These are phyloP conservation scores for Oreonectes daqikongensis DNA, from an alignment of 2,797 vertebrate genomes.

Conservation along the genomic window DNA sequence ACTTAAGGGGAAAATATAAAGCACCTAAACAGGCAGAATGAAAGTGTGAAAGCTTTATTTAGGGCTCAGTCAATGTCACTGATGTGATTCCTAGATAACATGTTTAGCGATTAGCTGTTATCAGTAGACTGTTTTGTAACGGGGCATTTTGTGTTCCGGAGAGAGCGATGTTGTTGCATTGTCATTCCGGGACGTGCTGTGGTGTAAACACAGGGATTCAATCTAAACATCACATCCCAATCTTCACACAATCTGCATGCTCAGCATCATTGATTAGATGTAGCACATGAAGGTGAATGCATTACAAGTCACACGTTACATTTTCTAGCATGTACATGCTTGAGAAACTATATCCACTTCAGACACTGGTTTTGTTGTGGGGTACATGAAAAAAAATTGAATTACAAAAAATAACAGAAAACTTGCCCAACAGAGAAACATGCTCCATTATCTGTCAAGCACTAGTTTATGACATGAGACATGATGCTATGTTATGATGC, in stretches of 20 bases:
- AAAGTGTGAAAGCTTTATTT: constrained; percentile 14
- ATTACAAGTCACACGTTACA: not conserved
- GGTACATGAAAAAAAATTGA: constrained; percentile 17
- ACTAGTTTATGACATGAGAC: constrained; percentile 28
- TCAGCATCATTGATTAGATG: constrained; percentile 29
- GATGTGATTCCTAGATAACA: constrained; percentile 28
- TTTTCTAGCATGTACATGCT: not conserved
- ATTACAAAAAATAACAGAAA: constrained; percentile 19
- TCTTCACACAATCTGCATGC: constrained; percentile 15
- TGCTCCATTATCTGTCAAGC: constrained; percentile 14
- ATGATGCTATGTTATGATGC: not conserved
- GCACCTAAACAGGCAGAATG: constrained; percentile 35
- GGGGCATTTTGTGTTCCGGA: not conserved
- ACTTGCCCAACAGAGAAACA: constrained; percentile 1
- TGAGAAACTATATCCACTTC: constrained; percentile 36
- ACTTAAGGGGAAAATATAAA: constrained; percentile 32
- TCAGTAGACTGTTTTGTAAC: not conserved
- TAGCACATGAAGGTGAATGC: constrained; percentile 23
- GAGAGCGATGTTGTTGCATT: constrained; percentile 4
- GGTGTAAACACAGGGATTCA: not conserved
- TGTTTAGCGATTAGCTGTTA: constrained; percentile 26
- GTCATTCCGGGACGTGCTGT: not conserved
- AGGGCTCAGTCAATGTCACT: constrained; percentile 27
- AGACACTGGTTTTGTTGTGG: constrained; percentile 10
- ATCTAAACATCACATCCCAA: constrained; percentile 28